These are phyloP conservation scores for Myoxocephalus aenaeus DNA, from an alignment of 2,797 vertebrate genomes.

Conservation along the genomic window DNA sequence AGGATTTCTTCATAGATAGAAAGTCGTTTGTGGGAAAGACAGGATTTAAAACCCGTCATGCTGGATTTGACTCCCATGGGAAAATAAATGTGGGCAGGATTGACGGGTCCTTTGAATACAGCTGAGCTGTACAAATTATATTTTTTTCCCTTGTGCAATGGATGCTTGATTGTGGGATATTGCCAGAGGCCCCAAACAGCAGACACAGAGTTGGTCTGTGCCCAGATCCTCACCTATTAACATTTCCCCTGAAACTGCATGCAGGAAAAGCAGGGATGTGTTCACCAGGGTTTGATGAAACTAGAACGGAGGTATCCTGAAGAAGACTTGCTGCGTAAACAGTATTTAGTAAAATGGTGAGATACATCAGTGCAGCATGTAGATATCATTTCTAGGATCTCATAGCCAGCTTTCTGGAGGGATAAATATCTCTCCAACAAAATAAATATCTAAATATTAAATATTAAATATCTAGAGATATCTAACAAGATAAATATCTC, in stretches of 20 bases:
- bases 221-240: not conserved
- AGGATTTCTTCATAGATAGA: slow-evolving; percentile 51
- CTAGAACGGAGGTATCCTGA: not conserved
- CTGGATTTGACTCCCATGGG: slow-evolving; percentile 71
- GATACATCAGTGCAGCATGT: not conserved
- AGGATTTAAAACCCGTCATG: slow-evolving; percentile 46
- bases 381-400: not conserved
- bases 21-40: slow-evolving; percentile 46
- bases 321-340: slow-evolving; percentile 5
- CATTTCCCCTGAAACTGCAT: not conserved
- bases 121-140: slow-evolving; percentile 16
- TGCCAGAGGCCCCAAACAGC: slow-evolving; percentile 20
- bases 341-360: slow-evolving; percentile 6
- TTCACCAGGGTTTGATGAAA: not conserved
- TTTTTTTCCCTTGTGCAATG: slow-evolving; percentile 1
- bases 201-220: slow-evolving; percentile 10
- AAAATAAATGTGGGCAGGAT: slow-evolving; percentile 59
- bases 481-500: not conserved
- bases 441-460: no score
- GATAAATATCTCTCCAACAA: not conserved
- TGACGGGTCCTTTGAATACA: slow-evolving; percentile 22
- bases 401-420: not conserved
- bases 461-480: no score
- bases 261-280: not conserved
- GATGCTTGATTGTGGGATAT: slow-evolving; percentile 4